Base-by-base conservation (phyloP, 2,797 vertebrate genomes). In the Okamejei kenojei region DNA sequence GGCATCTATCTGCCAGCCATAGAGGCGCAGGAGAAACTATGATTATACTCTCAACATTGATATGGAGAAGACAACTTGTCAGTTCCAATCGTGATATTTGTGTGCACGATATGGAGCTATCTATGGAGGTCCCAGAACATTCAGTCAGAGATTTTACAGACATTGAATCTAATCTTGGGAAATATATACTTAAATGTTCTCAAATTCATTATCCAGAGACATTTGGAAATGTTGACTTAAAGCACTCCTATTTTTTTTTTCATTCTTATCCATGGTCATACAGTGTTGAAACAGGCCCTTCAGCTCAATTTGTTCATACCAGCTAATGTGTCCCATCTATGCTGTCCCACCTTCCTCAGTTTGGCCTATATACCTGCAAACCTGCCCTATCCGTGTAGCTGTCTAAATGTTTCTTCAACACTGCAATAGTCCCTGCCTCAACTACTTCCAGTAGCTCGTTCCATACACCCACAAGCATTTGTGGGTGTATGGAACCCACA, bases 11-110 rank as follows among this genome's bases (percentile, higher is more conserved):
- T 68, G 63, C n/a, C 71, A 90, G 26, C 88, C 63, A 73, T 71
- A 23, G 17, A 71, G 88, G 63, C 9, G 23, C 17, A 45, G 17
- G 63, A 45, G 10, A 71, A 90, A 68, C 61, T 32, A 73, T 23
- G n/a, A 23, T 65, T 90, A 19, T 9, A 5, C 65, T 90, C 35
- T 21, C 11, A 68, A 90, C 81, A 38, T 21, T 23, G 65, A 71
- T 73, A 71, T 90, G 88, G 32, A 68, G 32, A 71, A 90, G 21
- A 65, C 88, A 71, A 90, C 19, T 21, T 71, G 32, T 90, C 88
- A 71, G 63, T 90, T 90, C 13, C 71, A 71, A 71, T 68, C 88
- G 65, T 71, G 45, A 71, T 90, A 32, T 35, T 32, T 38, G n/a
- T 35, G 32, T 68, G 86, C 32, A 68, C 35, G 29, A 6, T 6